Evolutionary conservation across 2,888 invertebrate species (phyloP), one percentile per base, ranked within the genome.

Genomic region (Pseudococcus longispinus): DNA sequence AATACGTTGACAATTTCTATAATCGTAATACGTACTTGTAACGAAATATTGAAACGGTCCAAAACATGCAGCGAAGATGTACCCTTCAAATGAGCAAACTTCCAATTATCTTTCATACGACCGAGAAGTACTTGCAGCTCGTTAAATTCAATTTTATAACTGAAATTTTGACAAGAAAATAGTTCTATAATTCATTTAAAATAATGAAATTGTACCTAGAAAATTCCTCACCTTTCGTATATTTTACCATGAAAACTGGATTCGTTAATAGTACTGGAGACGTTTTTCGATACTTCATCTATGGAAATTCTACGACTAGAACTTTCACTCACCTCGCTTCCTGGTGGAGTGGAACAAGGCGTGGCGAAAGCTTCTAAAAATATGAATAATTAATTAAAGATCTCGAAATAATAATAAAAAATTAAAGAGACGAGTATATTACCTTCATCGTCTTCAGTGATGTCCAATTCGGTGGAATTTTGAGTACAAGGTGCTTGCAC

Each of bases 101-200:
- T 94, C 96, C 97, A 97, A 91, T 96, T 96, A 90, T 98, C 97
- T 88, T 95, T 95, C 51, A 95, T 95, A 90, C 95, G 95, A 0
- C 97, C 97, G 83, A 97, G 95, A 89, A 98, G 91, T 85, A 98
- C 94, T 91, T 98, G 97, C 89, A 95, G 91, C 89, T 97, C 96
- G 84, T 95, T 95, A 89, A 97, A 92, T 90, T 96, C 95, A 83
- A 97, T 89, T 84, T 84, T 87, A 51, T 87, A 87, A 74, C 87
- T 87, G n/a, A 84, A 70, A 70, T 42, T 77, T 1, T 2, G 32
- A 32, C 8, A n/a, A 20, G 2, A 2, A 77, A 9, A 82, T 44
- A 15, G 15, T 82, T 20, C 20, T 15, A 23, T 26, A 20, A 18
- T 44, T 26, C 6, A 44, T 82, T 80, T 85, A 87, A 91, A 91